Percentiles rank a stretch among this genome's conserved stretches.
Evolutionary conservation across 2,797 vertebrate species (phyloP).

Genomic region (Falco naumanni): DNA sequence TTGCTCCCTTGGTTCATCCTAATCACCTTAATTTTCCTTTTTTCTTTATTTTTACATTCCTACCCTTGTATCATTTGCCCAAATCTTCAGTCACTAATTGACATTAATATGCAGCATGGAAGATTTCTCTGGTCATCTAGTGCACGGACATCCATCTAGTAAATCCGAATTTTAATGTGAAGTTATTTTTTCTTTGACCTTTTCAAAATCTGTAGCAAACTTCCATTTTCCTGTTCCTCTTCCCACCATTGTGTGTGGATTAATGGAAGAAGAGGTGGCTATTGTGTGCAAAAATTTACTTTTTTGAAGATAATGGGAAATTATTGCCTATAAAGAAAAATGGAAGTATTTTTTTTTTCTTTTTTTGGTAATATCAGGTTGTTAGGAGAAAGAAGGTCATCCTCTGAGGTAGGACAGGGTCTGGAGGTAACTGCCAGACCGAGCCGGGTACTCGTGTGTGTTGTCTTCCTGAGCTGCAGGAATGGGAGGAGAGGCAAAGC

Average conservation of each 20-base stretch:
- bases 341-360: no score
- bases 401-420: no score
- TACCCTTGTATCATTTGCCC: neutral
- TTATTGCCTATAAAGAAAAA: neutral
- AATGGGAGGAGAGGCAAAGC: neutral
- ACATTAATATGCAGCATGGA: neutral
- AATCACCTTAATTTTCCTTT: neutral
- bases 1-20: neutral
- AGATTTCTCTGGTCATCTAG: neutral
- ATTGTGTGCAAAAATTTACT: neutral
- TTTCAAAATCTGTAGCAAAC: neutral
- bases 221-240: neutral
- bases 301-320: neutral
- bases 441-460: neutral
- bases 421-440: neutral
- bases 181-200: neutral
- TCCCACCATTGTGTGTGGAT: rapidly evolving
- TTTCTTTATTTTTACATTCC: neutral
- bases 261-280: neutral
- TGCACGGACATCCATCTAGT: rapidly evolving
- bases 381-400: neutral
- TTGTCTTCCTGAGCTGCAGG: neutral
- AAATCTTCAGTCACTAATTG: neutral
- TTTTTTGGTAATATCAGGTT: neutral
- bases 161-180: no score